These are phyloP conservation scores for Phycodurus eques DNA, from an alignment of 2,113 vertebrate species.

Conservation along the genomic window DNA sequence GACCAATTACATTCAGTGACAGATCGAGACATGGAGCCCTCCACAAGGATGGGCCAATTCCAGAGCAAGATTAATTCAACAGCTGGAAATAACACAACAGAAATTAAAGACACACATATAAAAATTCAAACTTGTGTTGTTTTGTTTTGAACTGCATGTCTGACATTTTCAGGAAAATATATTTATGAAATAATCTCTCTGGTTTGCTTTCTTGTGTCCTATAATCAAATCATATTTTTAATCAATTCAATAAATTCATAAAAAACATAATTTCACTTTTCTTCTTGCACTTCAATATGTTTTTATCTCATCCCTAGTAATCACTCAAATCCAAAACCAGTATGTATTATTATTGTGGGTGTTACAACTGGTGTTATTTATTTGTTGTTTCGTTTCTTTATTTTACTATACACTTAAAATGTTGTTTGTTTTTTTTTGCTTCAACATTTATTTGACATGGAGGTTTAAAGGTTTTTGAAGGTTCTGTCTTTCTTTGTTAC, in stretches of 20 bases:
- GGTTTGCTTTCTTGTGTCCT: not conserved
- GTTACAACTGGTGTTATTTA: not conserved
- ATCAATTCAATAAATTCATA: not conserved
- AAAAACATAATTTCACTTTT: not conserved
- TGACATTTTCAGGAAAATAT: not conserved
- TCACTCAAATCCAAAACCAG: not conserved
- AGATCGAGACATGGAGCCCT: slow-evolving; percentile 64
- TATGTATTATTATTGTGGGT: not conserved
- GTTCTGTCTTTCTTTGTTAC: too few species aligned
- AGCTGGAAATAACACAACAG: slow-evolving; percentile 14
- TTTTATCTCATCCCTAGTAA: too few species aligned
- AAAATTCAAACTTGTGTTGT: not conserved
- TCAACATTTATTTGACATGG: not conserved
- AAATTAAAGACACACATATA: not conserved
- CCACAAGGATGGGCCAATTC: slow-evolving; percentile 40
- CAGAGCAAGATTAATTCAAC: slow-evolving; percentile 3
- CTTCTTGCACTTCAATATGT: too few species aligned
- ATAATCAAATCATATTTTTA: not conserved
- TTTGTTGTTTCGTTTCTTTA: not conserved
- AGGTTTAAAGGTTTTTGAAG: not conserved
- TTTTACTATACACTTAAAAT: not conserved
- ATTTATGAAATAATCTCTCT: not conserved
- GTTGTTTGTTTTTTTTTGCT: not conserved
- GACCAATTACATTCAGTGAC: slow-evolving; percentile 72
- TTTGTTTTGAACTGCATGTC: not conserved